These are phyloP conservation scores for Drosophila lacicola DNA, from an alignment of 2,888 invertebrate genomes.

Conservation along the genomic window DNA sequence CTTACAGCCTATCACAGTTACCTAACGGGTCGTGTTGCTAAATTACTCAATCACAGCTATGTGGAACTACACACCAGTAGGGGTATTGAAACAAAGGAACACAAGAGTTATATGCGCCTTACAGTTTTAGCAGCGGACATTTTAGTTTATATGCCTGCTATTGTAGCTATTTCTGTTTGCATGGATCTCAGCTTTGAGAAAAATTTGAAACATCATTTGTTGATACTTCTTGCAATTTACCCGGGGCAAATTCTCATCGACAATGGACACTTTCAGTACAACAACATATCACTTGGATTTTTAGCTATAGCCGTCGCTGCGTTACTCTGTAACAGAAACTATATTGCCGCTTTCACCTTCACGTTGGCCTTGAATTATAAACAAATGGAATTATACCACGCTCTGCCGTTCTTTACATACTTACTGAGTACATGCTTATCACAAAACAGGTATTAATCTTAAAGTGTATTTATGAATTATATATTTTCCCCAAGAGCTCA, in stretches of 20 bases:
- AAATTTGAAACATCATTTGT: conserved; percentile 23
- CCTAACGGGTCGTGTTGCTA: conserved; percentile 90
- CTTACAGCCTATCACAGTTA: conserved; percentile 98
- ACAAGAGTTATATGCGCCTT: conserved; percentile 97
- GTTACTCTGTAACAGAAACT: conserved; percentile 87
- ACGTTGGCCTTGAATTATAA: conserved; percentile 97
- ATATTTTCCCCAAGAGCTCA: too few relatives aligned
- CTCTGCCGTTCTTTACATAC: conserved; percentile 97
- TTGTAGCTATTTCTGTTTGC: conserved; percentile 81
- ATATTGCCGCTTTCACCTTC: conserved; percentile 91
- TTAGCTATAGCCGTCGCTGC: conserved; percentile 90
- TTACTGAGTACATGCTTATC: conserved; percentile 90
- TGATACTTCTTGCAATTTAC: conserved; percentile 87
- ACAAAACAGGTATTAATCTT: conserved; percentile 56
- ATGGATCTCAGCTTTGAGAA: conserved; percentile 37
- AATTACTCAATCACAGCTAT: conserved; percentile 90
- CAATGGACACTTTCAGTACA: conserved; percentile 99
- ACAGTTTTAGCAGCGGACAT: conserved; percentile 93
- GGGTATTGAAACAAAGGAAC: conserved; percentile 92
- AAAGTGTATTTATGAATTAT: background rate
- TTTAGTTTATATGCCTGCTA: conserved; percentile 91
- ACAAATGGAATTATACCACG: conserved; percentile 99
- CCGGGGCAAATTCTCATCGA: conserved; percentile 98
- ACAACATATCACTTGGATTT: conserved; percentile 96
- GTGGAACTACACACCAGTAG: conserved; percentile 92